Evolutionary conservation across 2,113 vertebrate species (phyloP).

Genomic region (Charina bottae): DNA sequence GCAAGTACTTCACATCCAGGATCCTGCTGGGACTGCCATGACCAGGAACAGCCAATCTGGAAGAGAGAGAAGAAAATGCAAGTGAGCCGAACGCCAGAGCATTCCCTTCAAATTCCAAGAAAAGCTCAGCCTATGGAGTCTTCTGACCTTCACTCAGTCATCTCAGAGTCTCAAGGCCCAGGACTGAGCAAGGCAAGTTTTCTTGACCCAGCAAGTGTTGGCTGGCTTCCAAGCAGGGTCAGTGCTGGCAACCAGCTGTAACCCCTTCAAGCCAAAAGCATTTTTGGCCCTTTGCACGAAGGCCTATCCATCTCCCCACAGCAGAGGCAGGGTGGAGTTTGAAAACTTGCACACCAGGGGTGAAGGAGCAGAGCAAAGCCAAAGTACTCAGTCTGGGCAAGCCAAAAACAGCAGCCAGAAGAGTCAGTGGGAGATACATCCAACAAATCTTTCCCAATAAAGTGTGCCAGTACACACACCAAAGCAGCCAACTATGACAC

Average conservation of each 20-base stretch:
- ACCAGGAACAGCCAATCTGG: neutral
- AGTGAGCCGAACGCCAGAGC: neutral
- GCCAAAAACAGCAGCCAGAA: neutral
- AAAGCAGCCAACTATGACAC: neutral
- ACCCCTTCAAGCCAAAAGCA: neutral
- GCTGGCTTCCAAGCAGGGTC: neutral
- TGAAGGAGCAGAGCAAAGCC: neutral
- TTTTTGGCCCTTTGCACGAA: neutral
- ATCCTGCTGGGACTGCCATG: neutral
- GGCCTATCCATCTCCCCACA: neutral
- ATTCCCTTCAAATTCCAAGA: neutral
- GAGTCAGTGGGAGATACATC: neutral
- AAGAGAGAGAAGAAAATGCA: neutral
- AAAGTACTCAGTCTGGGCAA: neutral
- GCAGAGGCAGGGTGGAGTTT: neutral
- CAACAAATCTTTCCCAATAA: neutral
- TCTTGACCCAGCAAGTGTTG: neutral
- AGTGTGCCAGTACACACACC: neutral
- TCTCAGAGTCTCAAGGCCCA: conserved; percentile 3
- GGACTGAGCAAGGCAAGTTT: neutral
- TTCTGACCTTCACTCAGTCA: neutral
- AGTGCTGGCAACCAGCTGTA: neutral
- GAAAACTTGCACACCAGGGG: neutral
- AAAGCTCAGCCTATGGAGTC: neutral
- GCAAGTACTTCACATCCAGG: accelerated